phyloP scores from a whole-genome alignment of 2,113 vertebrate species.

The Oncorhynchus nerka region DNA sequence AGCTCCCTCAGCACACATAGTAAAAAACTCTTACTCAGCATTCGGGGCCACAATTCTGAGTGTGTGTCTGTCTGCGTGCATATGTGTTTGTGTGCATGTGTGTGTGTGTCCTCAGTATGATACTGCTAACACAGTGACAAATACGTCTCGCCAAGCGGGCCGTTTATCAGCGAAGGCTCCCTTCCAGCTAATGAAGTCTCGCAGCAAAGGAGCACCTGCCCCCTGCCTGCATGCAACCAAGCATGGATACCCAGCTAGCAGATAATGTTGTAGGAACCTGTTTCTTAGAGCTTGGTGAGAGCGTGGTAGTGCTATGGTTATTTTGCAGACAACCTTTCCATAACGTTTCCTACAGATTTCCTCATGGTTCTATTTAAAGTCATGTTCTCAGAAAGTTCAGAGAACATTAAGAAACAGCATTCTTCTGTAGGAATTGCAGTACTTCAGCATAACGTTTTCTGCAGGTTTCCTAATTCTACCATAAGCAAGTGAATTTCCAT shows the following conservation, averaged over 20 bases:
- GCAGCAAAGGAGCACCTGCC: not conserved
- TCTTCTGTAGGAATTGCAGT: too few species aligned
- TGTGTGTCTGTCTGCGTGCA: conserved; percentile 1
- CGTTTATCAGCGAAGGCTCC: conserved; percentile 36
- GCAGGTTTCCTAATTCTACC: too few species aligned
- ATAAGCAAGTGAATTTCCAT: too few species aligned
- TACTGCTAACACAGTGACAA: conserved; percentile 4
- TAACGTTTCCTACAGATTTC: too few species aligned
- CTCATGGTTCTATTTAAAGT: too few species aligned
- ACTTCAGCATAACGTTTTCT: too few species aligned
- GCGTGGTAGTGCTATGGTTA: too few species aligned
- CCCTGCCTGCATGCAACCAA: not conserved
- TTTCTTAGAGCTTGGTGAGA: too few species aligned
- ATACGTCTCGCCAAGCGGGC: conserved; percentile 36
- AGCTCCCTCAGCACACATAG: conserved; percentile 33
- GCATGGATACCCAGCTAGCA: not conserved
- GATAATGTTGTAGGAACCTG: too few species aligned
- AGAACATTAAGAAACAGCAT: too few species aligned
- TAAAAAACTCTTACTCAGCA: conserved; percentile 6
- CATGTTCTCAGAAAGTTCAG: too few species aligned
- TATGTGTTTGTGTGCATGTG: conserved; percentile 7
- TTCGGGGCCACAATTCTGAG: not conserved
- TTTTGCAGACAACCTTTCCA: too few species aligned
- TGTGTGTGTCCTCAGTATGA: conserved; percentile 1
- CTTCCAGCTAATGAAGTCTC: conserved; percentile 44